A percentile compares a stretch with the other conserved stretches of the same genome.
phyloP scores from a whole-genome alignment of 2,888 invertebrate genomes.

The Crocallis elinguaria region DNA sequence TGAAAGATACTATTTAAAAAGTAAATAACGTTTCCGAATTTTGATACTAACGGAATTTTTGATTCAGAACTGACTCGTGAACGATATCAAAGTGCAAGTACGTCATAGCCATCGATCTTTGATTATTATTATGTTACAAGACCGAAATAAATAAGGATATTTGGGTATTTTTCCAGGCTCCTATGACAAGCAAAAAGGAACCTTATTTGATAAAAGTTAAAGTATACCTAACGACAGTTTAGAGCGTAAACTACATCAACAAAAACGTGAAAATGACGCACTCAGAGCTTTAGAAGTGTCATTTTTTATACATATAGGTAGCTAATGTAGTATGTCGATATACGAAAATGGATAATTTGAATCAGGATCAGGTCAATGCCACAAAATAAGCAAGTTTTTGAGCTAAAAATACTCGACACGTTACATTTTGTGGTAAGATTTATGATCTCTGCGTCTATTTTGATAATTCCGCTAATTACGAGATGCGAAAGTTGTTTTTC shows the following conservation, averaged over 20 bases:
- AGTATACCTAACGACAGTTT: no score
- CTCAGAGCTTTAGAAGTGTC: neutral
- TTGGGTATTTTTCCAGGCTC: neutral
- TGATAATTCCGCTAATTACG: no score
- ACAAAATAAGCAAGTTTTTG: neutral
- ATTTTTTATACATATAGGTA: neutral
- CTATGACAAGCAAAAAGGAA: neutral
- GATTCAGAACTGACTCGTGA: no score
- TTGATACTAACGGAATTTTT: no score
- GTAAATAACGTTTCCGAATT: no score
- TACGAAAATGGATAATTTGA: neutral
- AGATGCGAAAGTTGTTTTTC: no score
- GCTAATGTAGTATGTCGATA: neutral
- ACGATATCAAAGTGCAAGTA: no score
- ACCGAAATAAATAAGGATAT: neutral
- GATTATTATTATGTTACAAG: neutral
- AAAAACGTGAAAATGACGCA: conserved; percentile 19
- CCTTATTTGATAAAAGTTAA: no score
- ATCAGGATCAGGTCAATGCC: neutral
- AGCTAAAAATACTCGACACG: neutral
- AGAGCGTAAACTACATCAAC: neutral
- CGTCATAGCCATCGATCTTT: neutral
- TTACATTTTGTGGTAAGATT: neutral
- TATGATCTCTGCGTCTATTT: neutral
- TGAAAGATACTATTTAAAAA: no score